Percentiles rank a stretch among this genome's conserved stretches.
Evolutionary conservation across 2,888 invertebrate genomes (phyloP).

Genomic region (Geophilus truncorum): DNA sequence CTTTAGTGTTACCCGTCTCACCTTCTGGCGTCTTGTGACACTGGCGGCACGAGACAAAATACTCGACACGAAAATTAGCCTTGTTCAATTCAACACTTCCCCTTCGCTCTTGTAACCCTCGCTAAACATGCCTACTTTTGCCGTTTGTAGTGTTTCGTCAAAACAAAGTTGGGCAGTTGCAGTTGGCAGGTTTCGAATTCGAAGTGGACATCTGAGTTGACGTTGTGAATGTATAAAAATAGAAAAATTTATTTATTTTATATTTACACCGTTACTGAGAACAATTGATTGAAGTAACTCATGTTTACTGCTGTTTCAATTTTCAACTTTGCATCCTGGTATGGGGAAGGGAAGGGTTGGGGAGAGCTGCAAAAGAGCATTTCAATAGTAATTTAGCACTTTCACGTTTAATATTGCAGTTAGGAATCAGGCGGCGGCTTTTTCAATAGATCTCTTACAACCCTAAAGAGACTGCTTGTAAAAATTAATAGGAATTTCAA

Average conservation of each 20-base stretch:
- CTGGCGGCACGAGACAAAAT: slow-evolving; percentile 17
- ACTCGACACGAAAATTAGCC: slow-evolving; percentile 19
- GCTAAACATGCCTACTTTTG: not conserved
- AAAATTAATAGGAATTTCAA: not conserved
- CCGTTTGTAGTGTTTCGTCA: not conserved
- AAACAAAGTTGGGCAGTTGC: not conserved
- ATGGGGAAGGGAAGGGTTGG: no score
- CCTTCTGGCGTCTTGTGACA: slow-evolving; percentile 27
- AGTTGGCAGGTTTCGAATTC: not conserved
- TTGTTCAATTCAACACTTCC: not conserved
- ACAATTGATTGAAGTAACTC: no score
- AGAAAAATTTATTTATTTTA: no score
- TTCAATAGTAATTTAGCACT: not conserved
- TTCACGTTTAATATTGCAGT: not conserved
- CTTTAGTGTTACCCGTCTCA: not conserved
- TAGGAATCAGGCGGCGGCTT: not conserved
- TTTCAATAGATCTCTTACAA: not conserved
- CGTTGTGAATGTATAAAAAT: no score
- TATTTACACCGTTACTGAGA: no score
- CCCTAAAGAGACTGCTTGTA: not conserved
- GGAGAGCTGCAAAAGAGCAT: not conserved
- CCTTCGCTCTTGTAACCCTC: not conserved
- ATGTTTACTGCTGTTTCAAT: no score
- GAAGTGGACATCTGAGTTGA: no score
- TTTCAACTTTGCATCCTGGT: no score